These are phyloP conservation scores for Oscheius onirici DNA, from an alignment of 2,888 invertebrate genomes.

Conservation along the genomic window DNA sequence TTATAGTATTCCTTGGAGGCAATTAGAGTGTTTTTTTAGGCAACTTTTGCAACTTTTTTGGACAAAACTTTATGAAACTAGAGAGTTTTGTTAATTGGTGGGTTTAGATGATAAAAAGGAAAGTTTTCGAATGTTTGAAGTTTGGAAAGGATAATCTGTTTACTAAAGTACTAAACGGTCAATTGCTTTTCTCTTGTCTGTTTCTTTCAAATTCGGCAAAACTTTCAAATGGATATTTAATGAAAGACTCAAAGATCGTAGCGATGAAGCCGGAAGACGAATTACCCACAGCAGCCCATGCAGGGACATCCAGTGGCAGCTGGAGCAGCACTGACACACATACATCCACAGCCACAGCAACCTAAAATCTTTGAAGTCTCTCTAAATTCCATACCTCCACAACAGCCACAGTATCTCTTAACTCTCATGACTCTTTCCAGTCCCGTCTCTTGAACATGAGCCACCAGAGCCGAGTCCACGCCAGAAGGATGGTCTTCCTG, in stretches of 20 bases:
- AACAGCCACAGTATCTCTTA: conserved; percentile 9
- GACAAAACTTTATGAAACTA: too few relatives aligned
- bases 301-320: conserved; percentile 8
- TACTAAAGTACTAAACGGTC: too few relatives aligned
- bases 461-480: neutral
- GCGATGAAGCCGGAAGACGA: neutral
- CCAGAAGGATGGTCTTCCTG: neutral
- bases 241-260: neutral
- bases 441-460: conserved; percentile 12
- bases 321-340: neutral
- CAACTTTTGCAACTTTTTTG: too few relatives aligned
- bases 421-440: conserved; percentile 5
- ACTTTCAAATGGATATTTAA: neutral
- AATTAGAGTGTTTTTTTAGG: too few relatives aligned
- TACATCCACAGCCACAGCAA: conserved; percentile 18
- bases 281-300: conserved; percentile 20
- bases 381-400: neutral
- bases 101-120: too few relatives aligned
- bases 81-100: too few relatives aligned
- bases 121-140: too few relatives aligned
- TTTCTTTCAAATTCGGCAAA: too few relatives aligned
- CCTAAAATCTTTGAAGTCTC: neutral
- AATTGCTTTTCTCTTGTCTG: too few relatives aligned
- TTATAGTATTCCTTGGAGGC: too few relatives aligned
- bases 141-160: too few relatives aligned